Evolutionary conservation across 2,888 invertebrate species (phyloP).

Genomic region (Coecobrya sp.): DNA sequence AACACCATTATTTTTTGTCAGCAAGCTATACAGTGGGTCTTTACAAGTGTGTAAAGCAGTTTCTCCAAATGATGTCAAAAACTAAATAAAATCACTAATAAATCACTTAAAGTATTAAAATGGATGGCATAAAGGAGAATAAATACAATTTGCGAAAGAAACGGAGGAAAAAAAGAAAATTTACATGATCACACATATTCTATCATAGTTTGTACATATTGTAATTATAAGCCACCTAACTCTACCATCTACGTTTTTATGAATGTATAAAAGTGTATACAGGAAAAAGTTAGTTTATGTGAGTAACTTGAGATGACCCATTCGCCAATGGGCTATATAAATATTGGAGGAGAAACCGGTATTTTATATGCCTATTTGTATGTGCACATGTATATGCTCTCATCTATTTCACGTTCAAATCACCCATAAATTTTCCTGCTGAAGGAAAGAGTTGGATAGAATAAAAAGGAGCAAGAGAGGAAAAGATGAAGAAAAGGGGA

Average conservation of each 20-base stretch:
- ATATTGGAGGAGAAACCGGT: background rate
- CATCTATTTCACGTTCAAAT: conserved; percentile 48
- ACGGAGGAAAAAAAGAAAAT: background rate
- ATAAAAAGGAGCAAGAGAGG: conserved; percentile 17
- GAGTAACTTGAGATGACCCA: background rate
- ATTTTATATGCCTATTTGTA: background rate
- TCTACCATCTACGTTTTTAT: background rate
- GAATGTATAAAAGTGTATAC: background rate
- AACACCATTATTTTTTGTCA: background rate
- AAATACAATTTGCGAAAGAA: conserved; percentile 14
- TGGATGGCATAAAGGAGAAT: conserved; percentile 23
- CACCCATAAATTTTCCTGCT: conserved; percentile 44
- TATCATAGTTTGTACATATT: background rate
- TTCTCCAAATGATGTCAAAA: conserved; percentile 55
- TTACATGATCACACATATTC: background rate
- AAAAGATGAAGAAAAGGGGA: conserved; percentile 45
- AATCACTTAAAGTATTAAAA: conserved; percentile 66
- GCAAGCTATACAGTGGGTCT: background rate
- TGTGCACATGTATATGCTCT: background rate
- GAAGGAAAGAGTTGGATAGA: conserved; percentile 30
- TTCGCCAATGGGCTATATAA: background rate
- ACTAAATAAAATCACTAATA: conserved; percentile 48
- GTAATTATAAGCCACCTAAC: background rate
- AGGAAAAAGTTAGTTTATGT: background rate
- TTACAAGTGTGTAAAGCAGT: background rate